A percentile compares a stretch with the other conserved stretches of the same genome.
Conservation (phyloP, 2,797 vertebrate species). For the Poeciliopsis gracilis region DNA sequence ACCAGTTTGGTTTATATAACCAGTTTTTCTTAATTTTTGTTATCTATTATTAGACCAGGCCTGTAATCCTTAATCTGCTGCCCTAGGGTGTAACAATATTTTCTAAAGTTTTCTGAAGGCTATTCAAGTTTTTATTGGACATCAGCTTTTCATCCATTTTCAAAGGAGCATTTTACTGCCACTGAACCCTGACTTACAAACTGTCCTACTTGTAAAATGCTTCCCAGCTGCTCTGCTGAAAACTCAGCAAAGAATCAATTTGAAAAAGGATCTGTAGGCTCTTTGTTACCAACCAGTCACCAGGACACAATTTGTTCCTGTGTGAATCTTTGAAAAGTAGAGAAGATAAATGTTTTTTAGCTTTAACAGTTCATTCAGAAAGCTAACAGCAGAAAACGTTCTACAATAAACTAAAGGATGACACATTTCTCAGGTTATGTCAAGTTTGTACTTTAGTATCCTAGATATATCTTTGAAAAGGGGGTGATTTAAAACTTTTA, state of each 20-base stretch:
- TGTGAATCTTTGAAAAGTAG: neutral
- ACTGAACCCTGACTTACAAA: neutral
- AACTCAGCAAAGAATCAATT: neutral
- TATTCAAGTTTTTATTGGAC: neutral
- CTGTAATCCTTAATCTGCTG: neutral
- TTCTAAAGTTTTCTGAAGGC: neutral
- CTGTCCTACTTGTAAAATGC: neutral
- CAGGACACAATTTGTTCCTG: neutral
- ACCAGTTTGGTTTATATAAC: neutral
- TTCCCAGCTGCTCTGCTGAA: neutral
- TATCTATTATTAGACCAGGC: neutral
- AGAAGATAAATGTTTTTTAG: neutral
- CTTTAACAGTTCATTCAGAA: neutral
- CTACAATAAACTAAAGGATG: neutral
- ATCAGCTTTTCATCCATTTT: neutral
- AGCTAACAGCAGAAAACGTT: neutral
- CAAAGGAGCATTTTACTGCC: neutral
- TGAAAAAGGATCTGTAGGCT: neutral
- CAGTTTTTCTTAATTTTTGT: neutral
- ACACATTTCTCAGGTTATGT: neutral
- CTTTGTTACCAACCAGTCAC: neutral
- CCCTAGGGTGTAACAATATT: neutral
- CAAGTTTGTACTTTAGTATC: neutral
- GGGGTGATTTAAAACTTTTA: neutral
- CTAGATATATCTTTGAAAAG: neutral